A percentile compares a stretch with the other conserved stretches of the same genome.
Evolutionary conservation across 2,797 vertebrate genomes (phyloP).

Genomic region (Cynodonichthys magdalenae): DNA sequence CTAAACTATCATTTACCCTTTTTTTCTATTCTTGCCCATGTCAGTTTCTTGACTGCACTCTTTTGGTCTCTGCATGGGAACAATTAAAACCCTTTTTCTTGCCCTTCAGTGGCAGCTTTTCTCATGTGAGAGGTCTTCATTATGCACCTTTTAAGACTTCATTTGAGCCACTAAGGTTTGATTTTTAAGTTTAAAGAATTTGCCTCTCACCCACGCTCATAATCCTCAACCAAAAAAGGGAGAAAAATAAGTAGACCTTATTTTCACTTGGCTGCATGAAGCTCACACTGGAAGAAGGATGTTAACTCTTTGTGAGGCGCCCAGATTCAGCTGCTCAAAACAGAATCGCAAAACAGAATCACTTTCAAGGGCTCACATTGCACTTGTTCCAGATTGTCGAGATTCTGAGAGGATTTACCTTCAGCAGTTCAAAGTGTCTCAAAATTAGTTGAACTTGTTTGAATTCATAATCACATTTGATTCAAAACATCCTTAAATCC

Average conservation of each 20-base stretch:
- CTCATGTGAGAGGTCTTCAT: constrained; percentile 68
- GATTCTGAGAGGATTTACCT: constrained; percentile 36
- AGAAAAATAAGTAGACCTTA: constrained; percentile 71
- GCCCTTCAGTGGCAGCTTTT: constrained; percentile 53
- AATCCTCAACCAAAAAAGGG: constrained; percentile 77
- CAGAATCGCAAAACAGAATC: constrained; percentile 7
- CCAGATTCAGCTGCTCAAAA: constrained; percentile 15
- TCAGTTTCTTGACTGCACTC: constrained; percentile 5
- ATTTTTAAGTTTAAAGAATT: constrained; percentile 72
- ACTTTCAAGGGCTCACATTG: constrained; percentile 47
- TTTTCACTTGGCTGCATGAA: constrained; percentile 72
- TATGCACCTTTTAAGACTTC: constrained; percentile 69
- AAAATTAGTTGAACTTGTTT: constrained; percentile 34
- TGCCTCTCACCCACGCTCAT: constrained; percentile 41
- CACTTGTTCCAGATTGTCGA: constrained; percentile 23
- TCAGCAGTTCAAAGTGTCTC: constrained; percentile 20
- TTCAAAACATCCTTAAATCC: constrained; percentile 8
- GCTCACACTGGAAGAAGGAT: constrained; percentile 44
- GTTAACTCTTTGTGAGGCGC: constrained; percentile 62
- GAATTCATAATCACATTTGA: constrained; percentile 7
- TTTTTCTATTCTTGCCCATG: neutral
- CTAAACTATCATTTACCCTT: constrained; percentile 5
- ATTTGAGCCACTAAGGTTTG: constrained; percentile 81
- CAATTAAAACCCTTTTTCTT: constrained; percentile 71
- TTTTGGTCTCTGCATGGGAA: constrained; percentile 65